Conservation (phyloP, 1,140 invertebrate genomes). For the Brachionus plicatilis region DNA sequence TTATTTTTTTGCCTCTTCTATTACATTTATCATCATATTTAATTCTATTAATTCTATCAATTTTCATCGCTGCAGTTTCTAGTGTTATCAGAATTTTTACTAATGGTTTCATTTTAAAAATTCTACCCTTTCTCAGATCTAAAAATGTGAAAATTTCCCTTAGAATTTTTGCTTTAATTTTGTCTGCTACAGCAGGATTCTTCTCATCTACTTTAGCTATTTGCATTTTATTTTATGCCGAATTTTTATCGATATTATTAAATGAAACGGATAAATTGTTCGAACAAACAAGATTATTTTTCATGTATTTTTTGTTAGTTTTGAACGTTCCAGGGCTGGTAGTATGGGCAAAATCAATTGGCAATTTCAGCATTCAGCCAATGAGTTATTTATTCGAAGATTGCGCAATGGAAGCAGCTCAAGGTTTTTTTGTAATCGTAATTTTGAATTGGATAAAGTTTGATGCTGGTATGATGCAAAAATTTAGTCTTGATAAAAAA, state of each 20-base stretch:
- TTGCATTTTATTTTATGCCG: constrained; percentile 1
- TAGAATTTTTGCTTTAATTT: background rate
- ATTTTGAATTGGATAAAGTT: background rate
- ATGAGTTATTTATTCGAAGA: background rate
- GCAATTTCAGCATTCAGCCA: background rate
- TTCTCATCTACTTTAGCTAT: background rate
- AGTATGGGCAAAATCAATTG: constrained; percentile 31
- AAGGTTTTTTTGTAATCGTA: background rate
- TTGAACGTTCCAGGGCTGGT: constrained; percentile 10
- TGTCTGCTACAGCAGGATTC: background rate
- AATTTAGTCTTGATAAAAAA: background rate
- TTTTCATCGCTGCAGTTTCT: background rate
- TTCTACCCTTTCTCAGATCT: background rate
- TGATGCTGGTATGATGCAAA: background rate
- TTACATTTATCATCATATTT: background rate
- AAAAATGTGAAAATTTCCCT: background rate
- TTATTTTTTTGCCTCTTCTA: background rate
- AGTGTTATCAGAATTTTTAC: background rate
- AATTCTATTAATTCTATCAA: background rate
- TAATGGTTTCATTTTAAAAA: background rate
- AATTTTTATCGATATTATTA: background rate
- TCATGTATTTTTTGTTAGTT: constrained; percentile 13
- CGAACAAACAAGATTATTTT: constrained; percentile 13
- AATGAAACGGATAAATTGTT: background rate
- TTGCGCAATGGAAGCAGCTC: background rate